phyloP scores from a whole-genome alignment of 1,140 invertebrate genomes.

The Penaeus indicus region DNA sequence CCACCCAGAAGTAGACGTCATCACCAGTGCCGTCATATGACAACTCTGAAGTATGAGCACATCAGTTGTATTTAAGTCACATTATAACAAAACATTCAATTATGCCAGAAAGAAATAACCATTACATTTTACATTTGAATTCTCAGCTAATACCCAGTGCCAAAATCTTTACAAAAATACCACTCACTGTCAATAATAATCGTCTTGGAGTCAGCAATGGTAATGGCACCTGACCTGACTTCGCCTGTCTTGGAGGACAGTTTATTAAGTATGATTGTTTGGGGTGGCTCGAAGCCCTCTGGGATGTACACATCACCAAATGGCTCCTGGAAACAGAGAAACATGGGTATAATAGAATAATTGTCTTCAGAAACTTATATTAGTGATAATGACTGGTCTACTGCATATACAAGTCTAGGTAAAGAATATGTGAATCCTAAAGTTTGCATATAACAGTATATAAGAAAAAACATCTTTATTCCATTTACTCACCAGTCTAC shows the following conservation, averaged over 20 bases:
- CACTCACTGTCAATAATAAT: conserved; percentile 74
- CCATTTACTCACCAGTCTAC: conserved; percentile 75
- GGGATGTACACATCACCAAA: conserved; percentile 93
- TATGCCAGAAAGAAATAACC: too few species aligned
- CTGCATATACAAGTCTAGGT: too few species aligned
- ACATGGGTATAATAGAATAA: neutral
- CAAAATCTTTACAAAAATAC: neutral
- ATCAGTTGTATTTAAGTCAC: neutral
- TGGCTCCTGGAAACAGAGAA: conserved; percentile 76
- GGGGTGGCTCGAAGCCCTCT: conserved; percentile 91
- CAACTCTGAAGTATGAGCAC: conserved; percentile 74
- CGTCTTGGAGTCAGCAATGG: conserved; percentile 86
- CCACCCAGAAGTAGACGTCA: conserved; percentile 89
- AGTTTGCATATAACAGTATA: too few species aligned
- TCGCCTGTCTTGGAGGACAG: conserved; percentile 79
- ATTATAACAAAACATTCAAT: neutral
- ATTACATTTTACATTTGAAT: too few species aligned
- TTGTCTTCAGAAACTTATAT: too few species aligned
- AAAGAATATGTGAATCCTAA: too few species aligned
- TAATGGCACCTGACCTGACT: conserved; percentile 80
- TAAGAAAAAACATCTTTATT: too few species aligned
- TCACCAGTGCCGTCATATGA: conserved; percentile 79
- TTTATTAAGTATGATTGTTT: conserved; percentile 79
- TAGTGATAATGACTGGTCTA: too few species aligned
- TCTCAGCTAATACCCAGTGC: neutral